Percentiles rank a stretch among this genome's conserved stretches.
Conservation (phyloP, 2,113 vertebrate genomes). For the Steatornis caripensis region DNA sequence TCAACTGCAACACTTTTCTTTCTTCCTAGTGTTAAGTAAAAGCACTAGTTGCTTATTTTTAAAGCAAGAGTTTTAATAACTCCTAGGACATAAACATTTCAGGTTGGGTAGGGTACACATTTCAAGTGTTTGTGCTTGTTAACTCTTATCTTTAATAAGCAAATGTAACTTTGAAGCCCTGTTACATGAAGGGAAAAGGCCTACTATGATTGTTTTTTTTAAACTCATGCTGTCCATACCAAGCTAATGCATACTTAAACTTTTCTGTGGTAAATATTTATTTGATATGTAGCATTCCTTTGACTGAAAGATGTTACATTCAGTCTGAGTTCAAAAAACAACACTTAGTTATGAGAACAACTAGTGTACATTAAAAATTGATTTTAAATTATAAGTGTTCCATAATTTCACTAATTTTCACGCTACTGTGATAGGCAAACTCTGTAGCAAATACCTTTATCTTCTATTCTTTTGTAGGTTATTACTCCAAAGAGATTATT, state of each 20-base stretch:
- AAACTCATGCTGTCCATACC: neutral
- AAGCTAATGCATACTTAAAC: neutral
- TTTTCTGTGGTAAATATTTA: neutral
- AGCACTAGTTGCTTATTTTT: neutral
- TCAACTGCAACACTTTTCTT: neutral
- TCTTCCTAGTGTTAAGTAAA: neutral
- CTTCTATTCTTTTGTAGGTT: conserved; percentile 70
- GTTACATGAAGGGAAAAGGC: neutral
- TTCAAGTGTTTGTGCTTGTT: neutral
- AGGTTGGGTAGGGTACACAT: neutral
- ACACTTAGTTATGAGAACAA: neutral
- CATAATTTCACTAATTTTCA: neutral
- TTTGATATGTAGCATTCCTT: neutral
- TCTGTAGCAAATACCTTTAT: neutral
- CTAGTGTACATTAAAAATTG: neutral
- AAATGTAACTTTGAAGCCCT: neutral
- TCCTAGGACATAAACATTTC: neutral
- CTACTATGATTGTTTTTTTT: neutral
- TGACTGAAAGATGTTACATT: neutral
- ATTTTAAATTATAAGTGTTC: neutral
- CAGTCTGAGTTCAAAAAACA: neutral
- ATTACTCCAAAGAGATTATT: conserved; percentile 96
- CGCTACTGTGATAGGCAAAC: neutral
- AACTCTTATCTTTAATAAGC: neutral
- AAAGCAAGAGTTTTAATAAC: neutral